Evolutionary conservation across 2,113 vertebrate species (phyloP).

Genomic region (Rhinopomastus cyanomelas): DNA sequence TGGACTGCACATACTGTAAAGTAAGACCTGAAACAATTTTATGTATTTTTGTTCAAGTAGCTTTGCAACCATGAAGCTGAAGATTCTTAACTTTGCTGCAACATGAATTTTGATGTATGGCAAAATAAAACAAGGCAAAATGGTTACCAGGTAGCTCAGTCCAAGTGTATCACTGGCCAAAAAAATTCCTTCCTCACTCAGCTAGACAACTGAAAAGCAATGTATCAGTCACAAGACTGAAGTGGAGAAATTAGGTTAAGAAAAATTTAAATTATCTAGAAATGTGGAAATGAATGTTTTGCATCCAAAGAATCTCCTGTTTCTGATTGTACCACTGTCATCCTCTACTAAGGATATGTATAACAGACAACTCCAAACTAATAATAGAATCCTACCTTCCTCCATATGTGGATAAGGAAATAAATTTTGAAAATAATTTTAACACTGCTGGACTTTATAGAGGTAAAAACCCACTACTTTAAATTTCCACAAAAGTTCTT

Average conservation of each 20-base stretch:
- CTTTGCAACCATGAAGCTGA: background rate
- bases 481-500: background rate
- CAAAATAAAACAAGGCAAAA: background rate
- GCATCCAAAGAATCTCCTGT: background rate
- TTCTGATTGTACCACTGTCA: background rate
- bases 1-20: background rate
- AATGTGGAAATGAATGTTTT: background rate
- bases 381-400: too few relatives aligned
- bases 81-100: background rate
- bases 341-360: background rate
- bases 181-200: background rate
- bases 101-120: background rate
- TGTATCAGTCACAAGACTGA: background rate
- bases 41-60: background rate
- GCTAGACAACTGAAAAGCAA: background rate
- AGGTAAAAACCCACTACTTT: background rate
- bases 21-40: background rate
- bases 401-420: background rate
- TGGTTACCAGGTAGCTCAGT: background rate
- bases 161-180: background rate
- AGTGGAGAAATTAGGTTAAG: background rate
- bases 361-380: rapidly evolving
- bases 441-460: background rate
- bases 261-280: background rate
- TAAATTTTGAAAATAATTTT: background rate